Conservation (phyloP, 1,140 invertebrate species). For the Drosophila trapezifrons region DNA sequence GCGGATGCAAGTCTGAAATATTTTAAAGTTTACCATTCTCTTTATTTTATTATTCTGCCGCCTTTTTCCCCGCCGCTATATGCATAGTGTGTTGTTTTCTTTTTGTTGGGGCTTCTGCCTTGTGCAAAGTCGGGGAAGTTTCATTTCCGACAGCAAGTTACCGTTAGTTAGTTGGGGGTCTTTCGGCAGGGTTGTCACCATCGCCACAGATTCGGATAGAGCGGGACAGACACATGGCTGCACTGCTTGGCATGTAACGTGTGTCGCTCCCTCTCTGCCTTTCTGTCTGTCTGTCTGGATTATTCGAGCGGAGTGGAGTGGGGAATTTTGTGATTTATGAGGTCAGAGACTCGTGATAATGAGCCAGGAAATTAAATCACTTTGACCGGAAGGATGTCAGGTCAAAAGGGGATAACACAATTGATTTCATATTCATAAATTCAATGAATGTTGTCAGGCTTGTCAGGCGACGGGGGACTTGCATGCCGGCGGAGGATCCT, state of each 20-base stretch:
- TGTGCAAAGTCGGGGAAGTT: conserved; percentile 74
- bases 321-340: conserved; percentile 78
- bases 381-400: conserved; percentile 83
- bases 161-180: conserved; percentile 68
- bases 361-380: conserved; percentile 83
- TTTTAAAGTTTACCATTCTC: conserved; percentile 71
- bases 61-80: conserved; percentile 7
- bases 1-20: conserved; percentile 63
- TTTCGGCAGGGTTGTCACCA: conserved; percentile 74
- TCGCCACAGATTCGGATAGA: conserved; percentile 29
- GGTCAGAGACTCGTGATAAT: conserved; percentile 83
- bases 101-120: conserved; percentile 24
- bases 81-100: conserved; percentile 9
- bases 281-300: conserved; percentile 23
- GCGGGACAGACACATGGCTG: conserved; percentile 45
- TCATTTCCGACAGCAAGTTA: conserved; percentile 83
- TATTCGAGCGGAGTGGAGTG: conserved; percentile 38
- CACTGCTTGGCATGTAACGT: conserved; percentile 70
- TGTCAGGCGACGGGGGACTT: conserved; percentile 43
- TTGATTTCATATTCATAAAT: conserved; percentile 83
- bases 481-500: conserved; percentile 8
- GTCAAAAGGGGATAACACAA: conserved; percentile 81
- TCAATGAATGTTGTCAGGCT: conserved; percentile 77
- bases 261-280: conserved; percentile 46
- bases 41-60: conserved; percentile 29